Percentiles rank a stretch among this genome's conserved stretches.
Conservation (phyloP, 2,113 vertebrate species). For the Saimiri boliviensis region DNA sequence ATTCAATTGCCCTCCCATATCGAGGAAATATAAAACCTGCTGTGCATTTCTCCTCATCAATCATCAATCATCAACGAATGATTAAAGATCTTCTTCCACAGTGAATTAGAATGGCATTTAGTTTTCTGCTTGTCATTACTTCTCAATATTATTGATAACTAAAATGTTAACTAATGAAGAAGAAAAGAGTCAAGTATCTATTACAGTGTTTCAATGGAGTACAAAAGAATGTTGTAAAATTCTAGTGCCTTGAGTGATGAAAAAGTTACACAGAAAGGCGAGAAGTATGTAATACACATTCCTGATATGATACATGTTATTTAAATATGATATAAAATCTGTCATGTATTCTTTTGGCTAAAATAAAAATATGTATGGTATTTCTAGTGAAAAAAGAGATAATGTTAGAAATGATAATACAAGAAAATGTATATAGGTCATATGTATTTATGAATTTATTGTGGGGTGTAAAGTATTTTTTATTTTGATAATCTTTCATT, state of each 20-base stretch:
- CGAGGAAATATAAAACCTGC: background rate
- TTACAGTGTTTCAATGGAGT: background rate
- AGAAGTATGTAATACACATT: background rate
- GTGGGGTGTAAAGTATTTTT: background rate
- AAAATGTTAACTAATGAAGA: slow-evolving; percentile 27
- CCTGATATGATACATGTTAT: background rate
- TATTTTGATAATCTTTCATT: background rate
- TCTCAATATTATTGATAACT: slow-evolving; percentile 34
- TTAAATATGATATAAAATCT: background rate
- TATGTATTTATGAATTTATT: background rate
- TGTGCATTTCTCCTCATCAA: background rate
- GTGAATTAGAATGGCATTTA: slow-evolving; percentile 40
- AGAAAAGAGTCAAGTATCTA: background rate
- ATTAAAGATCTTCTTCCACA: slow-evolving; percentile 21
- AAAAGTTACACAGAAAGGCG: background rate
- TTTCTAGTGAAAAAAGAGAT: background rate
- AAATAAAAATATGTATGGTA: background rate
- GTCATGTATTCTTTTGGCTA: background rate
- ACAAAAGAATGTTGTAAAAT: background rate
- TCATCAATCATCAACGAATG: background rate
- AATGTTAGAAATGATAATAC: background rate
- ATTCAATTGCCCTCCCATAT: background rate
- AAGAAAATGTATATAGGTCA: background rate
- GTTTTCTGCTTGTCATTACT: slow-evolving; percentile 43
- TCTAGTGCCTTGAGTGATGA: background rate